Evolutionary conservation across 2,888 invertebrate genomes (phyloP).

Genomic region (Argyresthia goedartella): DNA sequence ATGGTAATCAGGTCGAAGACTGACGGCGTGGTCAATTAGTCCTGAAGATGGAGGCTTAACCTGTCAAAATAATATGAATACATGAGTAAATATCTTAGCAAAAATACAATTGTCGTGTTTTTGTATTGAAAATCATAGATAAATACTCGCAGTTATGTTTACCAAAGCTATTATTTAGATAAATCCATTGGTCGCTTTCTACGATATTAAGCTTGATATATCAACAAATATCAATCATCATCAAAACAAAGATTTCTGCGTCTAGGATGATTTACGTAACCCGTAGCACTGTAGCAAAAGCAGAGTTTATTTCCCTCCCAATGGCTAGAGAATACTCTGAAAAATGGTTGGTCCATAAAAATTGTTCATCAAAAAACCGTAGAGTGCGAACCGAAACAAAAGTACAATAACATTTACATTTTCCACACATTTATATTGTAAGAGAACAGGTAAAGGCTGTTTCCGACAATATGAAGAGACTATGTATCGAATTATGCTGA

Average conservation of each 20-base stretch:
- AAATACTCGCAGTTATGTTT: too few species aligned
- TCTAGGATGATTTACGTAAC: too few species aligned
- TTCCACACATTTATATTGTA: slow-evolving; percentile 13
- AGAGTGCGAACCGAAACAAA: neutral
- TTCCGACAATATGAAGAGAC: slow-evolving; percentile 7
- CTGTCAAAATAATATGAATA: slow-evolving; percentile 35
- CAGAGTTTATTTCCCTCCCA: too few species aligned
- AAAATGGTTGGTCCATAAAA: neutral
- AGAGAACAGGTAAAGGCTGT: too few species aligned
- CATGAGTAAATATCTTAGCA: neutral
- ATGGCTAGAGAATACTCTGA: too few species aligned
- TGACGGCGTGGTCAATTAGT: slow-evolving; percentile 89
- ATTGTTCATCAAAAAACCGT: neutral
- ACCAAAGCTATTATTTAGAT: too few species aligned
- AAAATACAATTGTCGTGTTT: too few species aligned
- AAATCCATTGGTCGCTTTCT: too few species aligned
- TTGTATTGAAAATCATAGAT: neutral
- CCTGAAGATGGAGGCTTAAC: slow-evolving; percentile 90
- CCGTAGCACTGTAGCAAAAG: too few species aligned
- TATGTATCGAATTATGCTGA: slow-evolving; percentile 8
- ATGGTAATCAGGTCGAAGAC: slow-evolving; percentile 96
- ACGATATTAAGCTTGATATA: too few species aligned
- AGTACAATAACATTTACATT: slow-evolving; percentile 15
- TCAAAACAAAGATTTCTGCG: too few species aligned
- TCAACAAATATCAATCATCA: too few species aligned